Base-by-base conservation (phyloP, 2,113 vertebrate genomes). In the Actinemys pallida region DNA sequence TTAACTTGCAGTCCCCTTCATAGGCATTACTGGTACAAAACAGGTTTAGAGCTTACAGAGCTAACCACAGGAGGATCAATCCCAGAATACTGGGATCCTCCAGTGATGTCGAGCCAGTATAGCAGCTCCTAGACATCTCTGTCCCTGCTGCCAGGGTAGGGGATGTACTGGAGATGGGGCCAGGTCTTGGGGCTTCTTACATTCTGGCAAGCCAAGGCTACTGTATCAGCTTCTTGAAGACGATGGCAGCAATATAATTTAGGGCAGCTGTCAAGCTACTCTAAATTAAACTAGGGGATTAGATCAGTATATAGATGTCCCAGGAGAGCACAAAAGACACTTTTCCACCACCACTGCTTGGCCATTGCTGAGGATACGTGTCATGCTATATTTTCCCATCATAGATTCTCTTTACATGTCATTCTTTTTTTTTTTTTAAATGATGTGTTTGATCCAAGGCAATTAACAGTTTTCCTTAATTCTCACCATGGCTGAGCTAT, bases 241-340 rank as follows among this genome's bases (percentile, higher is more conserved):
- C 25, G 45, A 57, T 42, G 14, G 54, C 1, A 94, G 5, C 45
- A 39, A 57, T 2, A 76, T 49, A 39, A 59, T 0, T 76, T 76
- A 76, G 16, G 19, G 20, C 31, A 72, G n/a, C 72, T 75, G 22
- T 75, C 39, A 59, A 79, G 79, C 14, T 8, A 8, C 5, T 69
- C 45, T 85, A 50, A 56, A 45, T 45, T 49, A 90, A 96, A 88
- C 54, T 87, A 85, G 91, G 47, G 88, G 29, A 85, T 57, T 85
- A 1, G 1, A 35, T 17, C 87, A 35, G 0, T 1, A 35, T 52
- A 89, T 53, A 65, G 59, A 49, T 83, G 49, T 19, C 84, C 39
- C 79, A 88, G 87, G 88, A 89, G 86, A 84, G 54, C 82, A 93
- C 86, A 93, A 96, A 89, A 52, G 47, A 94, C 62, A 69, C 31